A percentile compares a stretch with the other conserved stretches of the same genome.
Conservation (phyloP, 2,113 vertebrate genomes). For the Mobula birostris region DNA sequence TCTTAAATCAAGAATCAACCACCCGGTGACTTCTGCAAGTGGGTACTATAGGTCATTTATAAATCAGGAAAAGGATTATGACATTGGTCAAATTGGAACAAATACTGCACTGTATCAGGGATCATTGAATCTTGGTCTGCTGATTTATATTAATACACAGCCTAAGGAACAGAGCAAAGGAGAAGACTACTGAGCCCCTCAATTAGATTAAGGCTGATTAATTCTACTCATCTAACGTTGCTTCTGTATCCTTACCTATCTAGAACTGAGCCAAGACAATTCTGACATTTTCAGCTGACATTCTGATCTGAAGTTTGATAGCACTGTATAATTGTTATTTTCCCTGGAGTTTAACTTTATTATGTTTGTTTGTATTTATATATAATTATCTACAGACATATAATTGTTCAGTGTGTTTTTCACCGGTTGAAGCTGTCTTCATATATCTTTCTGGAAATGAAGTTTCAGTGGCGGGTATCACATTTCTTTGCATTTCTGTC, state of each 20-base stretch:
- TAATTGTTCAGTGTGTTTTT: too few relatives aligned
- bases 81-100: not conserved
- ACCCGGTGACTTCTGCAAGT: not conserved
- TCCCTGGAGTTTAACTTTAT: too few relatives aligned
- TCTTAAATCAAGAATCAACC: constrained; percentile 28
- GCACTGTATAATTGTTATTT: too few relatives aligned
- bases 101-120: not conserved
- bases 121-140: not conserved
- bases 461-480: too few relatives aligned
- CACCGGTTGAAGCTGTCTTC: too few relatives aligned
- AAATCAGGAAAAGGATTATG: constrained; percentile 10
- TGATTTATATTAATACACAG: too few relatives aligned
- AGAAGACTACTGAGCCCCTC: not conserved
- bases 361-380: too few relatives aligned
- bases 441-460: too few relatives aligned
- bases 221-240: not conserved
- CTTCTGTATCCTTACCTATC: not conserved
- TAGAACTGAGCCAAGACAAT: not conserved
- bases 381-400: too few relatives aligned
- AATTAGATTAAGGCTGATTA: not conserved
- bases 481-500: too few relatives aligned
- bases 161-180: not conserved
- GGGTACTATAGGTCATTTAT: not conserved
- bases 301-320: not conserved
- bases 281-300: not conserved